Evolutionary conservation across 2,888 invertebrate genomes (phyloP), one percentile per base, ranked within the genome.

Genomic region (Perizoma affinitatum): DNA sequence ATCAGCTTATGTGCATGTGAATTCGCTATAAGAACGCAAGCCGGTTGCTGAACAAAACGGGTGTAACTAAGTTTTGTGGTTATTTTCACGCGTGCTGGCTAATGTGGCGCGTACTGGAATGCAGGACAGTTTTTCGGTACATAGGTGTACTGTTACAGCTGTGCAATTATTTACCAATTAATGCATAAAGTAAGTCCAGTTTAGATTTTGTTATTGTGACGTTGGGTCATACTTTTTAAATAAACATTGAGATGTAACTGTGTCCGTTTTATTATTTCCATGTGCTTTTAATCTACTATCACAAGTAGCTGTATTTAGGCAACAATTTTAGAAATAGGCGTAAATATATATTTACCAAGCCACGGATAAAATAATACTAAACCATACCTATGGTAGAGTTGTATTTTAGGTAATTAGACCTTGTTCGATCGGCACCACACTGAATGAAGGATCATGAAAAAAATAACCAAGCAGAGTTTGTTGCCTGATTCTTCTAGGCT

Each of bases 181-280:
- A 49, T 54, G 48, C 61, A 54, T 51, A 72, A 76, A 76, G 75
- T 76, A 76, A 68, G 70, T 65, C 47, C 70, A 71, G 65, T 72
- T 75, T 78, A 80, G 76, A 78, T 80, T n/a, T 83, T 85, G 83
- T 86, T 86, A 84, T 75, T 75, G 82, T 82, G 84, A 76, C 76
- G 44, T 68, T 66, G 68, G 69, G 70, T 83, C 82, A 80, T 79
- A 71, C 79, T 82, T 84, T 85, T 38, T 85, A 84, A 83, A 86
- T 85, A 86, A 85, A 84, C 79, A 78, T 79, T 81, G 79, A 80
- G 70, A 82, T 72, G 72, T 60, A 65, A 52, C 35, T 53, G 22
- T 22, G 65, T 68, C 67, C 66, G 60, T 70, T 73, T 72, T 69
- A 58, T 61, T 66, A 54, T 63, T 6, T 4, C 6, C 22, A 4